Conservation (phyloP, 2,888 invertebrate species). For the Tachina lurida region DNA sequence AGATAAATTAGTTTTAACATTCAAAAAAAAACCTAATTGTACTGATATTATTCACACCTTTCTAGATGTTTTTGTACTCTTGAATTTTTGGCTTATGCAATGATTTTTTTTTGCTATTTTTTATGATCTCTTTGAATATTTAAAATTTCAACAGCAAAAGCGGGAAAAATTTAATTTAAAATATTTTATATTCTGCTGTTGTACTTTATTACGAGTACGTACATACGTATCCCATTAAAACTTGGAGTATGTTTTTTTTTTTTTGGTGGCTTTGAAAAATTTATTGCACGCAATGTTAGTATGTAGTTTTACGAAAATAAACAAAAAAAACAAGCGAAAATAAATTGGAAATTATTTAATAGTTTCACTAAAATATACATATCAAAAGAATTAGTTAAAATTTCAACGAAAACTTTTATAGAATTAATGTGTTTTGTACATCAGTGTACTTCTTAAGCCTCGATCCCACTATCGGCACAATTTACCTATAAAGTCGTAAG, state of each 20-base stretch:
- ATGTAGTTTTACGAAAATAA: neutral
- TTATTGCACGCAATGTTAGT: conserved; percentile 49
- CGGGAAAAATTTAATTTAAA: conserved; percentile 11
- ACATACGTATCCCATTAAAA: conserved; percentile 41
- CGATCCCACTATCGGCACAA: too few relatives aligned
- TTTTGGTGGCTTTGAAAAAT: conserved; percentile 26
- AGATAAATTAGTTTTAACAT: neutral
- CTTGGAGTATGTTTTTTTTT: conserved; percentile 28
- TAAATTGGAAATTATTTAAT: neutral
- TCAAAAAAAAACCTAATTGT: neutral
- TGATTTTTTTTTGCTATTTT: conserved; percentile 33
- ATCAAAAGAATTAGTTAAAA: neutral
- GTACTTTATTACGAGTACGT: conserved; percentile 39
- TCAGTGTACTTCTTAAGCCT: neutral
- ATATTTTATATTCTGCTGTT: conserved; percentile 56
- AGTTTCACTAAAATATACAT: neutral
- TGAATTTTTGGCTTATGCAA: conserved; percentile 51
- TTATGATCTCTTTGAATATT: neutral
- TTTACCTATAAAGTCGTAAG: too few relatives aligned
- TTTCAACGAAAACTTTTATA: neutral
- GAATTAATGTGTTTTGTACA: neutral
- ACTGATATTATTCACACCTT: neutral
- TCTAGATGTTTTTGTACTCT: neutral
- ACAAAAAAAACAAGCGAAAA: neutral
- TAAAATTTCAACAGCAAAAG: neutral